Conservation (phyloP, 2,797 vertebrate species). For the Sparidentex hasta region DNA sequence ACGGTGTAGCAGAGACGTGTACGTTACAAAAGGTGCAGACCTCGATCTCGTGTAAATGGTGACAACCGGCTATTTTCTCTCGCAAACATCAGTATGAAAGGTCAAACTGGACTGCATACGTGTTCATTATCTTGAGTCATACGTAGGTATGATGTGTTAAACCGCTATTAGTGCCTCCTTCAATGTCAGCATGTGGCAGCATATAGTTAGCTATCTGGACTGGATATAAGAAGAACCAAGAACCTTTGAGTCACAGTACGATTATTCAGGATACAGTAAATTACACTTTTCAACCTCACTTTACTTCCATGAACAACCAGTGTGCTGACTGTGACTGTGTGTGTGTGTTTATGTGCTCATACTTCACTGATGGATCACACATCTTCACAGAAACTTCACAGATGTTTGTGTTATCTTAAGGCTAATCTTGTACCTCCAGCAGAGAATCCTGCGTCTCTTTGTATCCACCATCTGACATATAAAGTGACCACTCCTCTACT, state of each 20-base stretch:
- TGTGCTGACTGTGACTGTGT: not conserved
- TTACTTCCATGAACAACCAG: not conserved
- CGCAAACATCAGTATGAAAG: not conserved
- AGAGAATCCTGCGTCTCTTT: not conserved
- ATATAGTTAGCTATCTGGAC: not conserved
- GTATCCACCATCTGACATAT: not conserved
- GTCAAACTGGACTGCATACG: not conserved
- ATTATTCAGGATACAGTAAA: not conserved
- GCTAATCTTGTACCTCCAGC: not conserved
- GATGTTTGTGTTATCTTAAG: constrained; percentile 1
- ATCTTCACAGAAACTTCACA: not conserved
- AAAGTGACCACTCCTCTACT: too few relatives aligned
- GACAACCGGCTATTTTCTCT: constrained; percentile 23
- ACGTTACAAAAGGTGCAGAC: not conserved
- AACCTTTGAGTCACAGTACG: not conserved
- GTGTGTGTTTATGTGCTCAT: not conserved
- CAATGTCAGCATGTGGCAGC: not conserved
- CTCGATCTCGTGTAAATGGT: not conserved
- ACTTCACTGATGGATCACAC: not conserved
- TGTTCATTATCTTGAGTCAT: constrained; percentile 8
- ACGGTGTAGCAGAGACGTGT: not conserved
- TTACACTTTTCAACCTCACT: too few relatives aligned
- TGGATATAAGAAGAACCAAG: not conserved
- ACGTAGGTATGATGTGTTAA: not conserved
- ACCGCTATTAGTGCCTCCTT: not conserved